A percentile compares a stretch with the other conserved stretches of the same genome.
phyloP scores from a whole-genome alignment of 2,113 vertebrate species.

The Macrotus californicus region DNA sequence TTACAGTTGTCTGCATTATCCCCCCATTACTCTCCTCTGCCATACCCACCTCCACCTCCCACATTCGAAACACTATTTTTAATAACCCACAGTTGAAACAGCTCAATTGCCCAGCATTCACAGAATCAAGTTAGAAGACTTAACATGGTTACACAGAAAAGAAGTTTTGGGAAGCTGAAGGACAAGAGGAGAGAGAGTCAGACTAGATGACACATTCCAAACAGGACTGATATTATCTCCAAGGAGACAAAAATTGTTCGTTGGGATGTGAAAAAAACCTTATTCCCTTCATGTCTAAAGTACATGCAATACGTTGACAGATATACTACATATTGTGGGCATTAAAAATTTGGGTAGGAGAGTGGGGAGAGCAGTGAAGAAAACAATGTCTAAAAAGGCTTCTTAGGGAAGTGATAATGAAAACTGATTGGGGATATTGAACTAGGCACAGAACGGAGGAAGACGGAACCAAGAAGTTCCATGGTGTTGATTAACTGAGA shows the following conservation, averaged over 20 bases:
- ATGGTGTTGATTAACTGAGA: background rate
- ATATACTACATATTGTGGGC: background rate
- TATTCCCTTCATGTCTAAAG: background rate
- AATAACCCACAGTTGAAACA: background rate
- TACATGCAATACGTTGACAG: background rate
- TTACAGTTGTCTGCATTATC: too few relatives aligned
- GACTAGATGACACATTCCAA: background rate
- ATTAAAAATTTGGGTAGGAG: background rate
- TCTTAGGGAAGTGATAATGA: background rate
- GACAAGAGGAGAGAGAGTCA: background rate
- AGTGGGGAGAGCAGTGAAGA: background rate
- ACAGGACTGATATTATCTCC: background rate
- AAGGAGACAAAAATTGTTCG: background rate
- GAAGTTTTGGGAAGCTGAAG: background rate
- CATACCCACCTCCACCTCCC: too few relatives aligned
- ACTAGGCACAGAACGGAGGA: background rate
- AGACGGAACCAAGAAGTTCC: too few relatives aligned
- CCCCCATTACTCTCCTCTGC: too few relatives aligned
- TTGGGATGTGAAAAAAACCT: background rate
- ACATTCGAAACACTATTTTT: background rate
- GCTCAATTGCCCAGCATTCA: background rate
- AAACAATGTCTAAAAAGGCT: background rate
- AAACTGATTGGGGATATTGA: background rate
- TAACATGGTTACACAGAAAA: background rate
- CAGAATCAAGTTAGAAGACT: background rate